Conservation (phyloP, 2,888 invertebrate species). For the Desoria tigrina region DNA sequence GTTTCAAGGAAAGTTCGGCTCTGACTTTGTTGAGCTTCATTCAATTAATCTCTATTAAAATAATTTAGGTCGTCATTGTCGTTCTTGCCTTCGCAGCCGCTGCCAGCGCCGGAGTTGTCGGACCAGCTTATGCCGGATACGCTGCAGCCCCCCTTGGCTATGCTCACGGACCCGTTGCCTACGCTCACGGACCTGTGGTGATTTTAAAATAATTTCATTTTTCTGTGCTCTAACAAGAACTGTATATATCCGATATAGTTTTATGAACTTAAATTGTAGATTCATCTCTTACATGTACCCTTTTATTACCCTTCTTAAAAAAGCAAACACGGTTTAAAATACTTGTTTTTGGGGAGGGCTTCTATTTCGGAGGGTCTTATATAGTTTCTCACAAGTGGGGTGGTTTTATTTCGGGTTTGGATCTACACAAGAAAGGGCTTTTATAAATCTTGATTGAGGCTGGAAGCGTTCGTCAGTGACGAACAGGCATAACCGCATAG, state of each 20-base stretch:
- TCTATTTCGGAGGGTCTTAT: no score
- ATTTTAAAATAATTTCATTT: slow-evolving; percentile 13
- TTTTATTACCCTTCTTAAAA: no score
- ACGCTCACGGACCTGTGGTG: slow-evolving; percentile 27
- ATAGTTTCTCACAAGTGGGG: no score
- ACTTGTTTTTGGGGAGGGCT: no score
- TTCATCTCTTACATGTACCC: no score
- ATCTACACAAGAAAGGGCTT: no score
- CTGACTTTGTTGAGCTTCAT: background rate
- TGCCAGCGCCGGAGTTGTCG: slow-evolving; percentile 38
- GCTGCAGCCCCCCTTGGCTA: slow-evolving; percentile 30
- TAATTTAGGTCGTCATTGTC: slow-evolving; percentile 29
- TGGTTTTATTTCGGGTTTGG: no score
- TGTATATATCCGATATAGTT: background rate
- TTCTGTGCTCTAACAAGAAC: background rate
- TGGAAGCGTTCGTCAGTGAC: no score
- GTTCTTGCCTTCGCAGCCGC: slow-evolving; percentile 34
- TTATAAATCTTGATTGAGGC: no score
- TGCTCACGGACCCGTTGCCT: slow-evolving; percentile 25
- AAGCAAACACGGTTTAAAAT: no score
- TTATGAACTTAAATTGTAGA: background rate
- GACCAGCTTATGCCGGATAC: slow-evolving; percentile 14
- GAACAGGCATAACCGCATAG: no score
- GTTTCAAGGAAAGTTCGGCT: background rate
- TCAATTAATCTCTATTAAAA: slow-evolving; percentile 5